Evolutionary conservation across 2,888 invertebrate species (phyloP), one percentile per base, ranked within the genome.

Genomic region (Chrysolina americana): DNA sequence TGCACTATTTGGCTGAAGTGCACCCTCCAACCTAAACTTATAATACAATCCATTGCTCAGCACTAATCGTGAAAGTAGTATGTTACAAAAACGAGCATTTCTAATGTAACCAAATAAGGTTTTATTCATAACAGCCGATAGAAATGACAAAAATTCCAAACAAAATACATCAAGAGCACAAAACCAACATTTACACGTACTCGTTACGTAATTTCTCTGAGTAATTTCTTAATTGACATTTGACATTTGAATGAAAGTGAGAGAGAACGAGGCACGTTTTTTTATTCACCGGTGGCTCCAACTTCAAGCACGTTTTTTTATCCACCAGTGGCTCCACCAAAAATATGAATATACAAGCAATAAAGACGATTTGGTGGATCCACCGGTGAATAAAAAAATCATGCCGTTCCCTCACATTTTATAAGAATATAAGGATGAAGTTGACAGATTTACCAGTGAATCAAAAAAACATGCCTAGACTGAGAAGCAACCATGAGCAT

Each of bases 1-100:
- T 4, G 17, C n/a, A 41, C 15, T 59, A 28, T 70, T 63, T 11
- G 41, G 36, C 13, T 13, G 21, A 19, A 47, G n/a, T 10, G 36
- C 62, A 69, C 41, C 74, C 69, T 68, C 74, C 47, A 79, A 78
- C 72, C 79, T 79, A 75, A 80, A 76, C 69, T 78, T 76, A 73
- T 72, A 72, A 71, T 59, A 71, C 11, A 73, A 19, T n/a, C 21
- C 47, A 71, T 74, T 76, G 36, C 48, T 68, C 13, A 36, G 59
- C 13, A 65, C 6, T 44, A 68, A 64, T 50, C 53, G 66, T 13
- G 74, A 50, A 17, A 10, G 17, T 63, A 76, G 70, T 50, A 76
- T 65, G 23, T 63, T 62, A 15, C 56, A 70, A 13, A 59, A 19
- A 65, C 53, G 11, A 17, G 21, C 65, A 36, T 41, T 70, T 68